Percentiles rank a stretch among this genome's conserved stretches.
Evolutionary conservation across 2,797 vertebrate genomes (phyloP).

Genomic region (Orientallactaga sibirica): DNA sequence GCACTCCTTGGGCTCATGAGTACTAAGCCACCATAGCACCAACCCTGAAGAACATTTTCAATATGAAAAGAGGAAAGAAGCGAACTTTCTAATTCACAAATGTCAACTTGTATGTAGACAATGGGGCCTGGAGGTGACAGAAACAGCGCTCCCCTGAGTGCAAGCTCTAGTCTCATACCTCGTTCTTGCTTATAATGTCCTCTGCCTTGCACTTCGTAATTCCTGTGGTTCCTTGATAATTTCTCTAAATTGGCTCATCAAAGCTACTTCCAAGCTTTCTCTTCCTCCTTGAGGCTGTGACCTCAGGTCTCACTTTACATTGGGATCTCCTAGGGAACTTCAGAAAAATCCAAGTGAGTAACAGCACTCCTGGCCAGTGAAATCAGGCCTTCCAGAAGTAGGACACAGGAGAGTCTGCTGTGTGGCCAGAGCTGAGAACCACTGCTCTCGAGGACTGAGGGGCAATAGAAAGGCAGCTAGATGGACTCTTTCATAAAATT

Average conservation of each 20-base stretch:
- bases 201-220: background rate
- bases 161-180: background rate
- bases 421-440: background rate
- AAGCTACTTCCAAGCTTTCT: background rate
- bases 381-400: background rate
- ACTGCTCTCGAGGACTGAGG: background rate
- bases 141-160: background rate
- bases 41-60: conserved; percentile 4
- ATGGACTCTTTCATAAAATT: background rate
- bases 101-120: background rate
- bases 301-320: background rate
- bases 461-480: background rate
- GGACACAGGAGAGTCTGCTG: background rate
- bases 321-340: background rate
- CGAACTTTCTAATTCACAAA: conserved; percentile 16
- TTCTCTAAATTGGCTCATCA: conserved; percentile 17
- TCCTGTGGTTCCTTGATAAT: conserved; percentile 34
- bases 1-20: background rate
- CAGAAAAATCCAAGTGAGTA: background rate
- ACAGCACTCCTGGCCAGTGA: background rate
- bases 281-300: background rate
- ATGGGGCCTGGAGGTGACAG: rapidly evolving
- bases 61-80: background rate
- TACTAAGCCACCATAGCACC: background rate
- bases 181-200: background rate